These are phyloP conservation scores for Dasypolia templi DNA, from an alignment of 2,888 invertebrate genomes.

Conservation along the genomic window DNA sequence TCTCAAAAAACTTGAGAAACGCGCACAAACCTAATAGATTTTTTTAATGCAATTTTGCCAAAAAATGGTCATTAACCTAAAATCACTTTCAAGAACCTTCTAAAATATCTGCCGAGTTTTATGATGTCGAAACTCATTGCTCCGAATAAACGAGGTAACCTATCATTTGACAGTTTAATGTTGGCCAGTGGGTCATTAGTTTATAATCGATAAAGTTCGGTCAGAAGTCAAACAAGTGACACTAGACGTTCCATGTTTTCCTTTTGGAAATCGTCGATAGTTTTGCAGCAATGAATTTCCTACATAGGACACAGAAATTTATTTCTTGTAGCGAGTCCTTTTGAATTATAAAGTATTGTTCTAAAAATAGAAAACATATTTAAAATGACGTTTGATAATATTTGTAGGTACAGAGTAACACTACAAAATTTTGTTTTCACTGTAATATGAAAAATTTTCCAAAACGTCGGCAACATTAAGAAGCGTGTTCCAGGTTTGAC, in stretches of 20 bases:
- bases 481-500: conserved; percentile 2
- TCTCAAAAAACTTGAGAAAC: not conserved
- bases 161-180: conserved; percentile 34
- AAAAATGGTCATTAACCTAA: not conserved
- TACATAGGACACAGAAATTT: not conserved
- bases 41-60: not conserved
- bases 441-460: not conserved
- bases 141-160: no score
- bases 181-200: conserved; percentile 45
- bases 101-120: not conserved
- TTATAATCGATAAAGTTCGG: conserved; percentile 40
- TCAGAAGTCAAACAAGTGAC: conserved; percentile 24
- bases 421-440: not conserved
- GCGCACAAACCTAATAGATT: not conserved
- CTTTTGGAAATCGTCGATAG: not conserved
- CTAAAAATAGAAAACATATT: not conserved
- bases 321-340: not conserved
- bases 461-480: not conserved
- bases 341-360: conserved; percentile 23
- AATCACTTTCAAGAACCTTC: not conserved
- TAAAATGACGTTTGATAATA: not conserved
- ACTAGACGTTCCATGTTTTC: not conserved
- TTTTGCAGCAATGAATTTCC: not conserved
- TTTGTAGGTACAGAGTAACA: not conserved
- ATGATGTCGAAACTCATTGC: no score